Percentiles rank a stretch among this genome's conserved stretches.
These are phyloP conservation scores for Tetramorium simillimum DNA, from an alignment of 1,140 invertebrate genomes.

Conservation along the genomic window DNA sequence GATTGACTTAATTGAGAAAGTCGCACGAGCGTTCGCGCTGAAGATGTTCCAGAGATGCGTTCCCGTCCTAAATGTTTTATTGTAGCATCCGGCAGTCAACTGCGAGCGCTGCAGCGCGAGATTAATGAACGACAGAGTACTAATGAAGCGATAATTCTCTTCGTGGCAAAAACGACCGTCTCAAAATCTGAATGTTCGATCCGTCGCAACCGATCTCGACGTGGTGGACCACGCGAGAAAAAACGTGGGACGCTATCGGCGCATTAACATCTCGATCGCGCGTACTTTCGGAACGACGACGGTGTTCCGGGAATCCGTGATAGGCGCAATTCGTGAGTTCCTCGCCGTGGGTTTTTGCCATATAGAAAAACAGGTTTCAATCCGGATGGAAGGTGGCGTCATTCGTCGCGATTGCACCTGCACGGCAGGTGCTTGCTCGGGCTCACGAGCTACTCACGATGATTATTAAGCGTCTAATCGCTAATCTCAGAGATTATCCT, in stretches of 20 bases:
- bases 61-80: slow-evolving; percentile 20
- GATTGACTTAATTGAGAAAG: slow-evolving; percentile 53
- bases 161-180: slow-evolving; percentile 22
- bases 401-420: slow-evolving; percentile 75
- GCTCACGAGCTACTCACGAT: slow-evolving; percentile 36
- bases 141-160: slow-evolving; percentile 56
- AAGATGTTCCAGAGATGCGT: background rate
- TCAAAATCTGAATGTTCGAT: slow-evolving; percentile 40
- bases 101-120: slow-evolving; percentile 10
- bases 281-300: slow-evolving; percentile 16
- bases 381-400: slow-evolving; percentile 32
- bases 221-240: slow-evolving; percentile 4
- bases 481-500: slow-evolving; percentile 57
- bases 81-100: background rate
- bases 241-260: slow-evolving; percentile 29
- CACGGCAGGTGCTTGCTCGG: slow-evolving; percentile 73
- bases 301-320: slow-evolving; percentile 45
- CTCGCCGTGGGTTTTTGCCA: slow-evolving; percentile 46
- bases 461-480: slow-evolving; percentile 69
- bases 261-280: slow-evolving; percentile 41
- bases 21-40: slow-evolving; percentile 1
- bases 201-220: background rate
- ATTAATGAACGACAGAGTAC: slow-evolving; percentile 48
- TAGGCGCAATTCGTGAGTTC: slow-evolving; percentile 35
- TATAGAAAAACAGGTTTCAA: slow-evolving; percentile 66